phyloP scores from a whole-genome alignment of 1,140 invertebrate species.

The Pseudomyrmex cubaensis region DNA sequence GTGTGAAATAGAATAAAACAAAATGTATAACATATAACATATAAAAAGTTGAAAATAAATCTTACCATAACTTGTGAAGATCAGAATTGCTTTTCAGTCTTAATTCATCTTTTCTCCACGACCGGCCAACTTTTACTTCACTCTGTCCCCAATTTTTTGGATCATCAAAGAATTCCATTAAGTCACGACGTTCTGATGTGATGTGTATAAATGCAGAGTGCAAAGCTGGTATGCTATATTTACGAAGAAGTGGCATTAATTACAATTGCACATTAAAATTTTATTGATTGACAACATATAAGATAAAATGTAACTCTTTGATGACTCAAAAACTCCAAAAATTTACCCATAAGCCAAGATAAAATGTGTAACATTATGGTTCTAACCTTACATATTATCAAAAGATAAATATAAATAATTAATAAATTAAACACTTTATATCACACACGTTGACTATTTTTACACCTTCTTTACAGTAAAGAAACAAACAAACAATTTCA shows the following conservation, averaged over 20 bases:
- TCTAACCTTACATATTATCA: too few species aligned
- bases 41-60: conserved; percentile 16
- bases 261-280: background rate
- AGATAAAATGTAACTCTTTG: too few species aligned
- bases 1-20: too few species aligned
- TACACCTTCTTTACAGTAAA: background rate
- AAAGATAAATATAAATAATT: too few species aligned
- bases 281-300: background rate
- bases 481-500: background rate
- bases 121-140: conserved; percentile 93
- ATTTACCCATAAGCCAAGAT: too few species aligned
- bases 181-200: conserved; percentile 81
- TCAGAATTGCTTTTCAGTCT: conserved; percentile 98
- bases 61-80: conserved; percentile 98
- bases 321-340: background rate
- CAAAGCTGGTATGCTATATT: conserved; percentile 21
- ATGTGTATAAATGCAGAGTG: conserved; percentile 79
- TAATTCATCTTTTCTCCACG: conserved; percentile 96
- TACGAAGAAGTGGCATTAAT: background rate
- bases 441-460: background rate
- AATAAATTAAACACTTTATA: background rate
- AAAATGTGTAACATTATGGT: too few species aligned
- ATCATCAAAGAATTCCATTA: conserved; percentile 98
- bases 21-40: background rate
- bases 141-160: conserved; percentile 93